These are phyloP conservation scores for Sphenodon punctatus DNA, from an alignment of 2,797 vertebrate species.

Conservation along the genomic window DNA sequence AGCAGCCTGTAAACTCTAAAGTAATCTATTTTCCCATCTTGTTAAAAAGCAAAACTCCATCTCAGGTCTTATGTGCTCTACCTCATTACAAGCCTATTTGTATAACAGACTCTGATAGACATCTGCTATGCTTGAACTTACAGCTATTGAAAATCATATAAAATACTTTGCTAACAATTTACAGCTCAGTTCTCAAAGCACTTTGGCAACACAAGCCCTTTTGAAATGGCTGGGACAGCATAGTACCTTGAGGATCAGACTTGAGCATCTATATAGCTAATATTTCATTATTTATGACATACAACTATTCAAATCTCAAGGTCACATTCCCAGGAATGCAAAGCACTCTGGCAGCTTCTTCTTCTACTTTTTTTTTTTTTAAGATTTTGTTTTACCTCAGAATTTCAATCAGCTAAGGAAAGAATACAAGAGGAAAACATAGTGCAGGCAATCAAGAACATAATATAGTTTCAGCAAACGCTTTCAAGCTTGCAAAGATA, in stretches of 20 bases:
- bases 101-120: slow-evolving; percentile 38
- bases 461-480: slow-evolving; percentile 44
- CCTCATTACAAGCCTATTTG: slow-evolving; percentile 58
- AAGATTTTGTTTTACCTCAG: too few species aligned
- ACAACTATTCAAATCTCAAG: slow-evolving; percentile 41
- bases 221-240: too few species aligned
- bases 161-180: slow-evolving; percentile 15
- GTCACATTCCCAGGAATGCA: slow-evolving; percentile 31
- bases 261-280: slow-evolving; percentile 22
- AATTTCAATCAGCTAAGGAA: too few species aligned
- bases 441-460: too few species aligned
- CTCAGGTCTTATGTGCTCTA: slow-evolving; percentile 43
- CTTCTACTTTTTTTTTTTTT: neutral
- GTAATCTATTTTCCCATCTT: slow-evolving; percentile 53
- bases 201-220: too few species aligned
- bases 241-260: too few species aligned
- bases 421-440: too few species aligned
- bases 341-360: too few species aligned
- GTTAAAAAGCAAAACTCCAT: slow-evolving; percentile 56
- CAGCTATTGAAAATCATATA: slow-evolving; percentile 46
- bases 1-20: slow-evolving; percentile 55
- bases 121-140: slow-evolving; percentile 27
- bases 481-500: slow-evolving; percentile 44
- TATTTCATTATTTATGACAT: slow-evolving; percentile 56
- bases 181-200: too few species aligned